Evolutionary conservation across 2,797 vertebrate species (phyloP).

Genomic region (Saguinus oedipus): DNA sequence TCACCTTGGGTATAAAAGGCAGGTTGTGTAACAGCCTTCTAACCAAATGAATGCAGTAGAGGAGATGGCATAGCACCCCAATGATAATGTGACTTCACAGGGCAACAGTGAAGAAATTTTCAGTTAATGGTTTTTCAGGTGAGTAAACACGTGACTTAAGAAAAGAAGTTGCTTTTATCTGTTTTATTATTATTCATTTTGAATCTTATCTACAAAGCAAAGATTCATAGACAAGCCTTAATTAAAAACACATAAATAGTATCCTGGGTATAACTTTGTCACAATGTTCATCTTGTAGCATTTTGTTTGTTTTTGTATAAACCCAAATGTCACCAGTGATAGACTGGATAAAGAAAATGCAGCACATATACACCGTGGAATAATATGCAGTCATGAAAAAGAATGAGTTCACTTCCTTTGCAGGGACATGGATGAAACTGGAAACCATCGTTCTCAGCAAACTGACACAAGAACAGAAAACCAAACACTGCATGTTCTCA

Average conservation of each 20-base stretch:
- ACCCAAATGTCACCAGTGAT: background rate
- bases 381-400: too few species aligned
- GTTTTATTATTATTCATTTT: conserved; percentile 1
- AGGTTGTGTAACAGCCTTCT: background rate
- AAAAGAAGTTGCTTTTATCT: background rate
- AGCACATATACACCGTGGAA: too few species aligned
- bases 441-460: too few species aligned
- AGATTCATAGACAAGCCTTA: background rate
- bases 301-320: background rate
- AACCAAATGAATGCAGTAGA: background rate
- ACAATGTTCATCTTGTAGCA: background rate
- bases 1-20: background rate
- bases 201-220: conserved; percentile 31
- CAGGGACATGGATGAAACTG: too few species aligned
- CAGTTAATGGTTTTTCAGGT: background rate
- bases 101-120: background rate
- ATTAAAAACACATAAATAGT: background rate
- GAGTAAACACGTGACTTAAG: background rate
- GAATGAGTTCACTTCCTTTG: too few species aligned
- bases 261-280: background rate
- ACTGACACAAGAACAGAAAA: too few species aligned
- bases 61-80: background rate
- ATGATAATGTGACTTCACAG: too few species aligned
- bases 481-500: too few species aligned
- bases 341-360: too few species aligned